Evolutionary conservation across 2,888 invertebrate genomes (phyloP).

Genomic region (Hanleya hanleyi): DNA sequence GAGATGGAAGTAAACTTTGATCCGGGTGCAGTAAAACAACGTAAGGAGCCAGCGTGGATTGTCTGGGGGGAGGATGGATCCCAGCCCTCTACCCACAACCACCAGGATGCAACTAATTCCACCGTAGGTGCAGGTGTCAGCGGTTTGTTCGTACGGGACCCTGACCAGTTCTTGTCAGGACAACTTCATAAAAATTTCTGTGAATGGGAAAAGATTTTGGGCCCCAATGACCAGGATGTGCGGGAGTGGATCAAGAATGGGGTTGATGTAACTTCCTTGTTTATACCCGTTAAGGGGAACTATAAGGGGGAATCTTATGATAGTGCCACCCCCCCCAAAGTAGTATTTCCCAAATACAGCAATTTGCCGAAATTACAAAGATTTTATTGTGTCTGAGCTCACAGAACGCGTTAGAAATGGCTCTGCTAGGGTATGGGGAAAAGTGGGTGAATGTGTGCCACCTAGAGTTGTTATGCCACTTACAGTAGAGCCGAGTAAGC

Average conservation of each 20-base stretch:
- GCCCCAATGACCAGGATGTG: neutral
- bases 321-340: neutral
- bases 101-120: too few relatives aligned
- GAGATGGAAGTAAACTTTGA: too few relatives aligned
- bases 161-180: too few relatives aligned
- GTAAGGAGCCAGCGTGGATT: too few relatives aligned
- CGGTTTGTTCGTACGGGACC: too few relatives aligned
- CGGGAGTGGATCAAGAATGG: slow-evolving; percentile 20
- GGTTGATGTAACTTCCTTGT: slow-evolving; percentile 22
- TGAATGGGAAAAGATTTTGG: neutral
- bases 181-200: neutral
- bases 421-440: slow-evolving; percentile 13
- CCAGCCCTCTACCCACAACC: too few relatives aligned
- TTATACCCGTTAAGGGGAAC: slow-evolving; percentile 23
- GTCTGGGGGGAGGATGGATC: too few relatives aligned
- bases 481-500: slow-evolving; percentile 23
- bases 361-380: slow-evolving; percentile 1
- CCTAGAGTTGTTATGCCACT: slow-evolving; percentile 3
- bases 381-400: slow-evolving; percentile 12
- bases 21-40: too few relatives aligned
- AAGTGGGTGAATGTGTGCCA: slow-evolving; percentile 10
- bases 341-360: neutral
- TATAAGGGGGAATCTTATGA: slow-evolving; percentile 22
- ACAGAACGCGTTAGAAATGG: slow-evolving; percentile 16
- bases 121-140: too few relatives aligned